Evolutionary conservation across 2,888 invertebrate species (phyloP), one percentile per base, ranked within the genome.

Genomic region (Formica aserva): DNA sequence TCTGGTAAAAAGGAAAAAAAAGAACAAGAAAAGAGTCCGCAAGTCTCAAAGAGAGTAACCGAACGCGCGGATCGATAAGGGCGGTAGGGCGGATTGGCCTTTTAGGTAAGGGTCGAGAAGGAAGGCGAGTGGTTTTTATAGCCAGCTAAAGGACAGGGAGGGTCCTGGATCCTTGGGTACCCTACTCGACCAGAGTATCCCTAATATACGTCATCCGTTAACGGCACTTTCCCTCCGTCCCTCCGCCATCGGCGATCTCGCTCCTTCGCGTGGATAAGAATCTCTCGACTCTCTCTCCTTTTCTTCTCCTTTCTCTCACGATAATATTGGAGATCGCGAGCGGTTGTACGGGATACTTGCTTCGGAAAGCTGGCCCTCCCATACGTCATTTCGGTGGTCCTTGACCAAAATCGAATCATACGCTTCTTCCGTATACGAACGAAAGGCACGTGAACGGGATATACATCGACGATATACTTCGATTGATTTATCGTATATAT

Each of bases 201-300:
- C 94, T 94, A 94, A 94, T 94, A 94, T 93, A 94, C 94, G 94
- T 94, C 94, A 94, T 94, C 93, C 94, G 92, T 94, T 94, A 94
- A 93, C 94, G 93, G 93, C 91, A 90, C 92, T 92, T 89, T 85
- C 82, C 84, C 83, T 87, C 85, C 78, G 48, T 81, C 87, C 85
- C 84, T 72, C 82, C 63, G 57, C 62, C 63, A 26, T 52, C n/a
- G 60, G 3, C 84, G 78, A 85, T 85, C 86, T 85, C 85, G 83
- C 86, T 72, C 83, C 83, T 85, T 87, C 77, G 85, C 76, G 83
- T 85, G 84, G 83, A 48, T 15, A 48, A 89, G 82, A 89, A 87
- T 89, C 52, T n/a, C 18, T 48, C 87, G 87, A 87, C 87, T 86
- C 83, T 62, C 52, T 67, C 69, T 84, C 82, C 69, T 81, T 78